These are phyloP conservation scores for Caenorhabditis auriculariae DNA, from an alignment of 2,888 invertebrate genomes.

Conservation along the genomic window DNA sequence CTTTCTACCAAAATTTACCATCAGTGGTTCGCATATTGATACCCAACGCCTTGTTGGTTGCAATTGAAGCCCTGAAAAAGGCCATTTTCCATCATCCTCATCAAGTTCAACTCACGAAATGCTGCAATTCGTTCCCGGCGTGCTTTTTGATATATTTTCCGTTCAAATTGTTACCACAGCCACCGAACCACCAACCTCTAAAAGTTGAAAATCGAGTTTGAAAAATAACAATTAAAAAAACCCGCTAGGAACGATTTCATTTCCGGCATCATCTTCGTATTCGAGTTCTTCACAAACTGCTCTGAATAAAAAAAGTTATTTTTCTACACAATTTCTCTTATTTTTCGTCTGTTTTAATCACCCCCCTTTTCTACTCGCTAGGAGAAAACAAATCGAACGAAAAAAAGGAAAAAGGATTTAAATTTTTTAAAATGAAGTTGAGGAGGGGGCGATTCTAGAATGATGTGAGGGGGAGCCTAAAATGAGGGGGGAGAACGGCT, in stretches of 20 bases:
- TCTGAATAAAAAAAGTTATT: neutral
- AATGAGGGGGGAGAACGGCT: too few species aligned
- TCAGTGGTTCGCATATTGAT: conserved; percentile 18
- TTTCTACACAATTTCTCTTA: neutral
- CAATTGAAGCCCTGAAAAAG: conserved; percentile 7
- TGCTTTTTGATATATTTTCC: conserved; percentile 4
- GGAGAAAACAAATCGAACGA: conserved; percentile 5
- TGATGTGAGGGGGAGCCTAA: too few species aligned
- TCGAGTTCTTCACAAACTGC: conserved; percentile 16
- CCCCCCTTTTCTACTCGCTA: neutral
- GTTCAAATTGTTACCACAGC: conserved; percentile 40
- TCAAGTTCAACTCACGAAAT: neutral
- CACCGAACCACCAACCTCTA: conserved; percentile 47
- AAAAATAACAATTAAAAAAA: neutral
- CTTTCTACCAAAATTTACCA: too few species aligned
- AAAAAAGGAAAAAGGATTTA: too few species aligned
- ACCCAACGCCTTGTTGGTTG: conserved; percentile 1
- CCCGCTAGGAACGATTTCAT: conserved; percentile 3
- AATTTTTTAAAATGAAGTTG: too few species aligned
- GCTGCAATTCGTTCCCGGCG: neutral
- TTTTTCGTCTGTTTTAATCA: neutral
- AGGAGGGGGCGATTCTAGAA: too few species aligned
- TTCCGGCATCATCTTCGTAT: conserved; percentile 6
- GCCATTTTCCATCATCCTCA: neutral
- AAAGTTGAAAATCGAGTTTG: neutral